Percentiles rank a stretch among this genome's conserved stretches.
Evolutionary conservation across 2,797 vertebrate species (phyloP).

Genomic region (Coranthus polyacanthus): DNA sequence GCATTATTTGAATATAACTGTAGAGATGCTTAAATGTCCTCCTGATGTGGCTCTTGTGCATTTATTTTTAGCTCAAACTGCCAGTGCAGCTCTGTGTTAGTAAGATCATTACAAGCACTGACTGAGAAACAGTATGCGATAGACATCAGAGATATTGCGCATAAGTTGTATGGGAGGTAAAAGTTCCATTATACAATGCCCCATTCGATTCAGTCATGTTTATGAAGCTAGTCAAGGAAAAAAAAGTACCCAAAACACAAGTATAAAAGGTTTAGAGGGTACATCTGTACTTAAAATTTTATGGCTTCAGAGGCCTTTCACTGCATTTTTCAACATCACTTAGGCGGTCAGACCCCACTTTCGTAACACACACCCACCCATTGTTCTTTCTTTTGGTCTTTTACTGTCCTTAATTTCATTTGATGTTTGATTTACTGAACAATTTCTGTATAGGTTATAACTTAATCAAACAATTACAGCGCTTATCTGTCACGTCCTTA

Average conservation of each 20-base stretch:
- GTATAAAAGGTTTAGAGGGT: slow-evolving; percentile 8
- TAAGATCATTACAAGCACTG: neutral
- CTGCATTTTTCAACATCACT: slow-evolving; percentile 31
- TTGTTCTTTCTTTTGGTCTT: neutral
- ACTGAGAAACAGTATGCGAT: neutral
- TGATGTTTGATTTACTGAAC: neutral
- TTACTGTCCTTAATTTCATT: neutral
- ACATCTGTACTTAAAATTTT: slow-evolving; percentile 40
- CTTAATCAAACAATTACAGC: too few species aligned
- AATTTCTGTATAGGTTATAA: too few species aligned
- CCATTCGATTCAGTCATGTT: neutral
- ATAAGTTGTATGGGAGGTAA: slow-evolving; percentile 2
- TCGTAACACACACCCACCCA: slow-evolving; percentile 2
- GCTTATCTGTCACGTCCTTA: too few species aligned
- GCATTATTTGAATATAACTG: neutral
- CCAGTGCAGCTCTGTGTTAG: neutral
- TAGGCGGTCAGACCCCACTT: neutral
- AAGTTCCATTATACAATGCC: slow-evolving; percentile 2
- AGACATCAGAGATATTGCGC: neutral
- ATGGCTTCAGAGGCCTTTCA: slow-evolving; percentile 37
- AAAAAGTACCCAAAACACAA: slow-evolving; percentile 28
- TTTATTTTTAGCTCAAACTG: neutral
- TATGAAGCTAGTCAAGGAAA: neutral
- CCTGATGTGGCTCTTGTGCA: slow-evolving; percentile 1
- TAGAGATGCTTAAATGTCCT: neutral